Evolutionary conservation across 1,140 invertebrate genomes (phyloP).

Genomic region (Ceratosolen fusciceps): DNA sequence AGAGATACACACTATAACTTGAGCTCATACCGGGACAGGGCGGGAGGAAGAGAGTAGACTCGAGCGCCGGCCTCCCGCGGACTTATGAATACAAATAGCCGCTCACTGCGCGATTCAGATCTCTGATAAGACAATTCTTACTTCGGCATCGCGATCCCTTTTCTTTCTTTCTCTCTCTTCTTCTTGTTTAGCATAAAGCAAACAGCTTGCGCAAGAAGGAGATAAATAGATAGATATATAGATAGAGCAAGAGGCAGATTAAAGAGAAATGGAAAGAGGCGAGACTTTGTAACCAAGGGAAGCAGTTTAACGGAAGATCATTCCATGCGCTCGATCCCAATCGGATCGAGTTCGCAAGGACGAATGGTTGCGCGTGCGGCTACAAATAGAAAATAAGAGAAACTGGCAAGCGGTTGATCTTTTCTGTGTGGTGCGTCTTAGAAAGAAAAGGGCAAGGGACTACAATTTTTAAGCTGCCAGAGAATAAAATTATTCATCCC

Average conservation of each 20-base stretch:
- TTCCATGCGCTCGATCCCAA: conserved; percentile 53
- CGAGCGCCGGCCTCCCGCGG: conserved; percentile 71
- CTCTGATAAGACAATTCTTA: conserved; percentile 65
- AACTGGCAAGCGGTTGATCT: conserved; percentile 1
- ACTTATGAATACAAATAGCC: conserved; percentile 74
- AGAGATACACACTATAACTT: conserved; percentile 10
- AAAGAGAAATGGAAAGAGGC: neutral
- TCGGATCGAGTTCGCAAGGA: conserved; percentile 56
- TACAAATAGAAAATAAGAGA: conserved; percentile 51
- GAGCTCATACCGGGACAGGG: neutral
- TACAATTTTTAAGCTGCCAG: neutral
- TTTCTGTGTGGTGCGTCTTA: conserved; percentile 4
- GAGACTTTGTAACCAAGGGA: conserved; percentile 7
- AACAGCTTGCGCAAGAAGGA: conserved; percentile 33
- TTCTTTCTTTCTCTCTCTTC: conserved; percentile 30
- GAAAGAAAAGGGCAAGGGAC: neutral
- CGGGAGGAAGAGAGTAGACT: conserved; percentile 22
- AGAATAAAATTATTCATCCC: conserved; percentile 37
- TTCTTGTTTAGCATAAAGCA: conserved; percentile 10
- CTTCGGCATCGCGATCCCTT: conserved; percentile 46
- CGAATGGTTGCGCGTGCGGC: conserved; percentile 27
- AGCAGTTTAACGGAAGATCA: conserved; percentile 68
- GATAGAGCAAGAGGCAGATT: neutral
- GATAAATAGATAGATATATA: conserved; percentile 40
- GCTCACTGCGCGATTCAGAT: conserved; percentile 71